Conservation (phyloP, 2,113 vertebrate genomes). For the Passer domesticus region DNA sequence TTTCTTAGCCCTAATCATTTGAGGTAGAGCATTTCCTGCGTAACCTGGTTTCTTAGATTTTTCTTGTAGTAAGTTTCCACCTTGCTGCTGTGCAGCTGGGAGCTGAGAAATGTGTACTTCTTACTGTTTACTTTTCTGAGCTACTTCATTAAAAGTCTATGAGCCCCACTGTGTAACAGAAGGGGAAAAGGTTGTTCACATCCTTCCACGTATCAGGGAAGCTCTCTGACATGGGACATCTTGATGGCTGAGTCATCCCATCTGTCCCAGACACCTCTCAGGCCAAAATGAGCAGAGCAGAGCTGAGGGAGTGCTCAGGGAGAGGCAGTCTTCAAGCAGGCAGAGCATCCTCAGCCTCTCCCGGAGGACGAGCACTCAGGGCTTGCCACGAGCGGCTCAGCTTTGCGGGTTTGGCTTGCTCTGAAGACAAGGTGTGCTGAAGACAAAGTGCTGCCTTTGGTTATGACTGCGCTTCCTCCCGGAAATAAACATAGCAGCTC, state of each 20-base stretch:
- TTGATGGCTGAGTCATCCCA: constrained; percentile 61
- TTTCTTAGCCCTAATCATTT: neutral
- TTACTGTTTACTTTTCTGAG: constrained; percentile 38
- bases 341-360: neutral
- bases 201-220: constrained; percentile 4
- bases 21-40: neutral
- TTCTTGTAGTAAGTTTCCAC: constrained; percentile 9
- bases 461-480: constrained; percentile 28
- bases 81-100: neutral
- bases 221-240: constrained; percentile 28
- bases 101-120: constrained; percentile 20
- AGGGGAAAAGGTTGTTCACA: constrained; percentile 41
- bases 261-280: constrained; percentile 38
- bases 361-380: neutral
- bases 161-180: constrained; percentile 44
- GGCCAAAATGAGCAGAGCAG: neutral
- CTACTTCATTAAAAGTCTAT: constrained; percentile 25
- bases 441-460: constrained; percentile 37
- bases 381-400: neutral
- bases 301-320: neutral
- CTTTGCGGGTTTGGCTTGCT: neutral
- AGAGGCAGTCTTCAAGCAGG: neutral
- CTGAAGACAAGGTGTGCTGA: neutral
- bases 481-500: constrained; percentile 43
- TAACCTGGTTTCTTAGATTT: neutral